phyloP scores from a whole-genome alignment of 2,113 vertebrate species.

The Helogale parvula region DNA sequence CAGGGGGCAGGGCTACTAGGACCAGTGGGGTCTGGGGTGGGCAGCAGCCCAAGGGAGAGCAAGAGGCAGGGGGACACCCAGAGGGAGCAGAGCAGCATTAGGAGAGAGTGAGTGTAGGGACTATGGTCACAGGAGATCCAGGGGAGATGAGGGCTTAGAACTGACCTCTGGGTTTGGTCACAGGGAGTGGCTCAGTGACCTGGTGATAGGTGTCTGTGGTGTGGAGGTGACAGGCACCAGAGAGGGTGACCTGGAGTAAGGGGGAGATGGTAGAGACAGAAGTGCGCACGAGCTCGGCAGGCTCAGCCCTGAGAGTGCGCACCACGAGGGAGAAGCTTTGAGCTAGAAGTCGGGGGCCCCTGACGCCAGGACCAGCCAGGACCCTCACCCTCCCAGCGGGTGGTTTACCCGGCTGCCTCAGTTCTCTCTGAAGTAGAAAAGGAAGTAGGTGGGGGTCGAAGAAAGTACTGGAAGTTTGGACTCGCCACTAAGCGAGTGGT shows the following conservation, averaged over 20 bases:
- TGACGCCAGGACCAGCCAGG: not conserved
- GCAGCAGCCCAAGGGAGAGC: not conserved
- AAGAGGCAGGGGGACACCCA: not conserved
- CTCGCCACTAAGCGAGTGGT: not conserved
- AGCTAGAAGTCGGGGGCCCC: not conserved
- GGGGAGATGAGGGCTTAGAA: not conserved
- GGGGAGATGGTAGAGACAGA: too few relatives aligned
- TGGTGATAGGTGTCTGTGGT: not conserved
- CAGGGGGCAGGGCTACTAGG: not conserved
- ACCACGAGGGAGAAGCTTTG: not conserved
- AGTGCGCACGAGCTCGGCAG: accelerated
- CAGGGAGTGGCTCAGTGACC: not conserved
- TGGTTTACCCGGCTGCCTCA: not conserved
- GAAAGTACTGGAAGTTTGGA: not conserved
- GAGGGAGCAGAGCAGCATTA: not conserved
- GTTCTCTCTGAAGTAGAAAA: not conserved
- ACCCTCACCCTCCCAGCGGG: not conserved
- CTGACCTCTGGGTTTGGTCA: not conserved
- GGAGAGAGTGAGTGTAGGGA: not conserved
- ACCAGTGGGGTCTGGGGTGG: not conserved
- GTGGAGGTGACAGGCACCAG: not conserved
- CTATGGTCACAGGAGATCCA: too few relatives aligned
- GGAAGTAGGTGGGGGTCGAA: not conserved
- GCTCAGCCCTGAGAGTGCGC: not conserved
- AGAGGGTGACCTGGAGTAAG: not conserved